phyloP scores from a whole-genome alignment of 2,113 vertebrate genomes.

The Cephalopterus ornatus region DNA sequence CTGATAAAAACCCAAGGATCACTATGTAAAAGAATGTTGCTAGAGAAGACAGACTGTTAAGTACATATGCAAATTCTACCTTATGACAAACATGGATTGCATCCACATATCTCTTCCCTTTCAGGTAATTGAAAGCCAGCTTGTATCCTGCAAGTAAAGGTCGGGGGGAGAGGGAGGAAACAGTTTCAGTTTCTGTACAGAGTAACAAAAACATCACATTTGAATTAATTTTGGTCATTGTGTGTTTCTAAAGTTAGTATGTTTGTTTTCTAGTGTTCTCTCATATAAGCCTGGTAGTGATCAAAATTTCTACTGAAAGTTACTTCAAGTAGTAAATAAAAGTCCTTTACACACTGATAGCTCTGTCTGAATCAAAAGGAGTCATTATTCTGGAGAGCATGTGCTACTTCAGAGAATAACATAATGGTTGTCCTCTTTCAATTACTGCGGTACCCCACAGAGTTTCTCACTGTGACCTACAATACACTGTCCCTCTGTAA shows the following conservation, averaged over 20 bases:
- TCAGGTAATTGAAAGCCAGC: slow-evolving; percentile 97
- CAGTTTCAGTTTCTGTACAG: background rate
- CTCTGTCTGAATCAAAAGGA: background rate
- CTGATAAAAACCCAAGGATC: background rate
- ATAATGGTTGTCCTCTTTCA: background rate
- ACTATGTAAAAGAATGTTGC: background rate
- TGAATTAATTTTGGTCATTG: background rate
- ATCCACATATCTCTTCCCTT: slow-evolving; percentile 93
- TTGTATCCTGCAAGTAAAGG: slow-evolving; percentile 86
- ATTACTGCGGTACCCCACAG: background rate
- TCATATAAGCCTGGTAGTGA: background rate
- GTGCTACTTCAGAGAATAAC: background rate
- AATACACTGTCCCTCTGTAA: background rate
- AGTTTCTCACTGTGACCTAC: background rate
- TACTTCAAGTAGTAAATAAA: background rate
- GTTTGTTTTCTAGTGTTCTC: background rate
- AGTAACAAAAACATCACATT: background rate
- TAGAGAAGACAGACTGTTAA: background rate
- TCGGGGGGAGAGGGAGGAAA: background rate
- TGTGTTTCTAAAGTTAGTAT: background rate
- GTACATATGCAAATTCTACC: slow-evolving; percentile 72
- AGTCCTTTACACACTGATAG: background rate
- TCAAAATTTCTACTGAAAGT: background rate
- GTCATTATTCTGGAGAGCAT: background rate
- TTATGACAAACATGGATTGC: slow-evolving; percentile 94